A percentile compares a stretch with the other conserved stretches of the same genome.
phyloP scores from a whole-genome alignment of 2,113 vertebrate species.

The Saimiri boliviensis region DNA sequence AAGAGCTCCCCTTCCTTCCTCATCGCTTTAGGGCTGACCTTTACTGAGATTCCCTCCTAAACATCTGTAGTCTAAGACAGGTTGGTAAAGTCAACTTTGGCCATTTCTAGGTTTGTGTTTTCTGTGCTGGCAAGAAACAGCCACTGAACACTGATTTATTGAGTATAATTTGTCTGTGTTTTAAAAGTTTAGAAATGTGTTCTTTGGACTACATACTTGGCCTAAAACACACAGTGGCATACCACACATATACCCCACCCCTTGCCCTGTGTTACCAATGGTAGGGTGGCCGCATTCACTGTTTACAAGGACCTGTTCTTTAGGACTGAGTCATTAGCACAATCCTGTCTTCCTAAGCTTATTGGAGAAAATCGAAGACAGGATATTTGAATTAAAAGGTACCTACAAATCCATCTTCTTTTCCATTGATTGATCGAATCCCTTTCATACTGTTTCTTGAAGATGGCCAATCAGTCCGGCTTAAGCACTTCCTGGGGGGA shows the following conservation, averaged over 20 bases:
- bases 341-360: not conserved
- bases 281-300: not conserved
- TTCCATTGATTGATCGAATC: not conserved
- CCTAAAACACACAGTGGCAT: not conserved
- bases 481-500: not conserved
- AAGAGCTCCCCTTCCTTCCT: too few species aligned
- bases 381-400: not conserved
- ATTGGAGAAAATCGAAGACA: not conserved
- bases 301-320: not conserved
- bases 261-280: not conserved
- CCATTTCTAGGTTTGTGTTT: not conserved
- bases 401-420: not conserved
- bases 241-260: fast-evolving
- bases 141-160: not conserved
- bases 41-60: not conserved
- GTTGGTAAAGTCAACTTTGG: not conserved
- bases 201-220: not conserved
- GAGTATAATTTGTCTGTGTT: not conserved
- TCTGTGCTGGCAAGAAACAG: not conserved
- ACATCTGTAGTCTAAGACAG: not conserved
- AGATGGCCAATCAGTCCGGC: not conserved
- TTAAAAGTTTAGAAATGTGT: not conserved
- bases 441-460: not conserved
- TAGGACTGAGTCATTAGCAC: not conserved
- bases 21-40: not conserved